Evolutionary conservation across 2,113 vertebrate species (phyloP).

Genomic region (Strix uralensis): DNA sequence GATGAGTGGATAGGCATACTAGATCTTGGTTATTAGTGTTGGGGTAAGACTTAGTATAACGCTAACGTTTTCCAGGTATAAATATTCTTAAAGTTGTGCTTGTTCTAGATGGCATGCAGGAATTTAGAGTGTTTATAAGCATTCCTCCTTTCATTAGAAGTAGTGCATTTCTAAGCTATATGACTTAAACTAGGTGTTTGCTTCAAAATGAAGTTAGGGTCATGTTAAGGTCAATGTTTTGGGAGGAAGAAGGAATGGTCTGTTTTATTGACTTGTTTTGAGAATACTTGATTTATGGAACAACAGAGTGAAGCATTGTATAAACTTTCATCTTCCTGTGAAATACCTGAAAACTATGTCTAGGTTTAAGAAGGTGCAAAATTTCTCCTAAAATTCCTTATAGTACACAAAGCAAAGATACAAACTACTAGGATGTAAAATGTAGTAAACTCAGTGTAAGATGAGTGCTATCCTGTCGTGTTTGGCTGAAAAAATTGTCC

Average conservation of each 20-base stretch:
- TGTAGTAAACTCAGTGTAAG: background rate
- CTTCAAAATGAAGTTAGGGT: background rate
- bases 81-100: background rate
- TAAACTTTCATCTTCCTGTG: background rate
- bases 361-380: background rate
- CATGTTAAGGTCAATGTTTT: fast-evolving
- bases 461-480: background rate
- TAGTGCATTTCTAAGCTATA: background rate
- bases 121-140: background rate
- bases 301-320: background rate
- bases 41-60: background rate
- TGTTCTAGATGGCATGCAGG: background rate
- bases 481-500: background rate
- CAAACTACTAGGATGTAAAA: background rate
- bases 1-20: background rate
- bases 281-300: background rate
- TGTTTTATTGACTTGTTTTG: background rate
- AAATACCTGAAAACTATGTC: background rate
- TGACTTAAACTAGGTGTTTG: background rate
- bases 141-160: background rate
- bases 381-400: background rate
- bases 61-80: background rate
- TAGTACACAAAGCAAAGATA: background rate
- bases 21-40: background rate
- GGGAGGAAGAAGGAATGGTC: background rate